Base-by-base conservation (phyloP, 2,113 vertebrate species). In the Cisticola juncidis region DNA sequence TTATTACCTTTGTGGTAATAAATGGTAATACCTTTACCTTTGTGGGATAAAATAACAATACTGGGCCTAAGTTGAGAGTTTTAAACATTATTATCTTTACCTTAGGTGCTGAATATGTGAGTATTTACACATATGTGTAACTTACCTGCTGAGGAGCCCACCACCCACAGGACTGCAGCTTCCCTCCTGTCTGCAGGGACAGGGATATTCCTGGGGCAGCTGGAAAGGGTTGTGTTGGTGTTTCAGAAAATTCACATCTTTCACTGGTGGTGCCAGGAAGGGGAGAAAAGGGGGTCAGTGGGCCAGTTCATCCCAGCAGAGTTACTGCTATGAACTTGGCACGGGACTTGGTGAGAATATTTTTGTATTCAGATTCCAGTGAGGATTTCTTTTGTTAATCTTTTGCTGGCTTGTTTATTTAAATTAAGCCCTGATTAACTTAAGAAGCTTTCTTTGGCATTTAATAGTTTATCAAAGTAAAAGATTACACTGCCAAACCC, bases 401-500 rank as follows among this genome's bases (percentile, higher is more conserved):
- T 93, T 92, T 77, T 53, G 21, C 47, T 62, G 50, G 56, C 66
- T 95, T 90, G 65, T 94, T 95, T 84, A 61, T 87, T 95, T 94
- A 92, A 96, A 94, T 90, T 88, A 93, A 95, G 42, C 70, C 73
- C 85, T 50, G 65, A 95, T 96, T 94, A 92, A 85, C n/a, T 80
- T 95, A 95, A 95, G 85, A 71, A 76, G 92, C 85, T 96, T 96
- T 95, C 77, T 86, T 88, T 77, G 57, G 82, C 61, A 69, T 93
- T 94, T 84, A 78, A 33, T 70, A 51, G 66, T 73, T 83, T 73
- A 90, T 89, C 54, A 38, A 7, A 86, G 53, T 81, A 81, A 88
- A 89, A 89, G 80, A 89, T 96, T 95, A 87, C 35, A 6, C 42
- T 70, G 70, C 81, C 85, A 64, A 80, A 36, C 79, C 44, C 24